Evolutionary conservation across 2,113 vertebrate genomes (phyloP).

Genomic region (Caloenas nicobarica): DNA sequence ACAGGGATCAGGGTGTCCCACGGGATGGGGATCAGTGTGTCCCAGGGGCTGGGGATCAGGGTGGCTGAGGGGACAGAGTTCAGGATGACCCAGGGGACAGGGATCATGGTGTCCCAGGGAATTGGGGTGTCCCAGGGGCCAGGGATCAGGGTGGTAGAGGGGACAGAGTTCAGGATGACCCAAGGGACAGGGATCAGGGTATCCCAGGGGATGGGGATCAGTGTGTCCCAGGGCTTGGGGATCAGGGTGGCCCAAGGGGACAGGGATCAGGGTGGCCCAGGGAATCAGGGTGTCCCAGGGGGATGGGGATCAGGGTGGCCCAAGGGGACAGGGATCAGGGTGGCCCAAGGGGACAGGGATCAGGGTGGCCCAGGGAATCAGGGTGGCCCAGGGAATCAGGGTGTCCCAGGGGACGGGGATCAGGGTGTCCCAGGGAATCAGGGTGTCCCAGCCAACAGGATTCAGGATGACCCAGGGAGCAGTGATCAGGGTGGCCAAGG

Average conservation of each 20-base stretch:
- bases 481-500: fast-evolving
- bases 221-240: neutral
- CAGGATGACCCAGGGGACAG: fast-evolving
- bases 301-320: too few species aligned
- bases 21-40: neutral
- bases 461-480: fast-evolving
- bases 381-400: neutral
- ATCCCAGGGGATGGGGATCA: fast-evolving
- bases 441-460: fast-evolving
- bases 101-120: fast-evolving
- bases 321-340: neutral
- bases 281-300: fast-evolving
- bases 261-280: fast-evolving
- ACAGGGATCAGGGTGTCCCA: fast-evolving
- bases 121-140: fast-evolving
- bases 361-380: neutral
- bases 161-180: too few species aligned
- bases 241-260: fast-evolving
- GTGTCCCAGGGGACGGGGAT: fast-evolving
- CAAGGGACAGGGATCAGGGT: neutral
- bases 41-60: neutral
- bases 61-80: fast-evolving
- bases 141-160: fast-evolving
- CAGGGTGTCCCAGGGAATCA: fast-evolving
- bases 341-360: fast-evolving